Evolutionary conservation across 2,113 vertebrate genomes (phyloP).

Genomic region (Opisthocomus hoazin): DNA sequence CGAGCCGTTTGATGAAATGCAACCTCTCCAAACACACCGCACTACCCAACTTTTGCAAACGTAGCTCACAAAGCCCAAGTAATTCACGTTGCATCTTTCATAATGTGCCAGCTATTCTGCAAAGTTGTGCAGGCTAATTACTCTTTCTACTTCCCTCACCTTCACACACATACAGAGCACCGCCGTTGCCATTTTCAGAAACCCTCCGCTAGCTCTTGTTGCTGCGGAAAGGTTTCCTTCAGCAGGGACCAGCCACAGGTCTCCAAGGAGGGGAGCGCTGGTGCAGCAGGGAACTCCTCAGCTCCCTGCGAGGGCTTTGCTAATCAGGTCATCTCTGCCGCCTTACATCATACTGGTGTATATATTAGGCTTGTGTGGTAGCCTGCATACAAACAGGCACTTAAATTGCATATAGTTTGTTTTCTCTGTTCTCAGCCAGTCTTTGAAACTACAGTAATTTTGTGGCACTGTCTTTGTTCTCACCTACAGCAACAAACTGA

Average conservation of each 20-base stretch:
- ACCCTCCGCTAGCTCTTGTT: slow-evolving; percentile 14
- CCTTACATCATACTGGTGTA: neutral
- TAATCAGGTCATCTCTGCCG: slow-evolving; percentile 25
- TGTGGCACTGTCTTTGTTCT: neutral
- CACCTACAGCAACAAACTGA: neutral
- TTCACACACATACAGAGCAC: neutral
- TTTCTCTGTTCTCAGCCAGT: slow-evolving; percentile 7
- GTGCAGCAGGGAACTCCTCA: slow-evolving; percentile 50
- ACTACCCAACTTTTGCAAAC: neutral
- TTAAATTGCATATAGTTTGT: neutral
- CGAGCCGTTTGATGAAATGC: neutral
- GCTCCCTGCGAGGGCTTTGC: neutral
- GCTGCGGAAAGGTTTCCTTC: slow-evolving; percentile 48
- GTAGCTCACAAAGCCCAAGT: neutral
- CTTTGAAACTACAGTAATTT: neutral
- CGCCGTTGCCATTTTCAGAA: neutral
- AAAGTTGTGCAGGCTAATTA: neutral
- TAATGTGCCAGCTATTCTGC: neutral
- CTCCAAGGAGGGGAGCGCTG: slow-evolving; percentile 57
- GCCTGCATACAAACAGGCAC: neutral
- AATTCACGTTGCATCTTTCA: neutral
- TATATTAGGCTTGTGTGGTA: neutral
- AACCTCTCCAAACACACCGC: neutral
- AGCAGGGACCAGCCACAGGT: slow-evolving; percentile 55
- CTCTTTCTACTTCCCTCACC: neutral